phyloP scores from a whole-genome alignment of 2,113 vertebrate genomes.

The Lipophrys pholis region DNA sequence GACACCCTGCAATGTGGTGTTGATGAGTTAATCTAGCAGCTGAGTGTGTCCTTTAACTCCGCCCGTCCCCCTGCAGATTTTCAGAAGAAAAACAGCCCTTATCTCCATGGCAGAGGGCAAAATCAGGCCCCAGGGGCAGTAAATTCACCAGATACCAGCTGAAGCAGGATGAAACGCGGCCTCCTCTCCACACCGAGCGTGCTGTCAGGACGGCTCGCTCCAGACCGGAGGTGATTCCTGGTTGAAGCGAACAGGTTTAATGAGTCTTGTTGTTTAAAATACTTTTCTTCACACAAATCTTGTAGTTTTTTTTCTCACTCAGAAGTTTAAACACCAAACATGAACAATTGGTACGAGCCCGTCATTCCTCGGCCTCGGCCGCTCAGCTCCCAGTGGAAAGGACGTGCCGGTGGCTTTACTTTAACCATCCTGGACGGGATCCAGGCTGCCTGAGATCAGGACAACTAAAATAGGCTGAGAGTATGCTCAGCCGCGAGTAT shows the following conservation, averaged over 20 bases:
- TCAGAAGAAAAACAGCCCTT: conserved; percentile 72
- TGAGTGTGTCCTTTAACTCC: conserved; percentile 86
- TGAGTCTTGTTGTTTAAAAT: no score
- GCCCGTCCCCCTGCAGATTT: conserved; percentile 72
- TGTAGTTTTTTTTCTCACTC: conserved; percentile 7
- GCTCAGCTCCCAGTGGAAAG: conserved; percentile 39
- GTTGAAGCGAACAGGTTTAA: no score
- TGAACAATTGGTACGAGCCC: not conserved
- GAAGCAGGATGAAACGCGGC: conserved; percentile 50
- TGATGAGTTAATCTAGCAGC: conserved; percentile 90
- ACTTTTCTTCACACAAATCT: not conserved
- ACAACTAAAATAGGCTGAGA: conserved; percentile 82
- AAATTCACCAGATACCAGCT: conserved; percentile 66
- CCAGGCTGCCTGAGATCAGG: conserved; percentile 76
- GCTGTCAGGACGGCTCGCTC: no score
- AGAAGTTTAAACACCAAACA: not conserved
- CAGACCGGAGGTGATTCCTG: no score
- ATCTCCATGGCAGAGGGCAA: conserved; percentile 68
- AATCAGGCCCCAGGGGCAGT: conserved; percentile 50
- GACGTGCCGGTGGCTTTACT: conserved; percentile 61
- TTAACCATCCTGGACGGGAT: conserved; percentile 70
- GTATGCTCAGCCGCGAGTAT: conserved; percentile 73
- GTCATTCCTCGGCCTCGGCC: not conserved
- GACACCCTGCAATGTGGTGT: conserved; percentile 86
- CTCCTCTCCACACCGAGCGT: no score